Conservation (phyloP, 2,888 invertebrate species). For the Sepiola atlantica region DNA sequence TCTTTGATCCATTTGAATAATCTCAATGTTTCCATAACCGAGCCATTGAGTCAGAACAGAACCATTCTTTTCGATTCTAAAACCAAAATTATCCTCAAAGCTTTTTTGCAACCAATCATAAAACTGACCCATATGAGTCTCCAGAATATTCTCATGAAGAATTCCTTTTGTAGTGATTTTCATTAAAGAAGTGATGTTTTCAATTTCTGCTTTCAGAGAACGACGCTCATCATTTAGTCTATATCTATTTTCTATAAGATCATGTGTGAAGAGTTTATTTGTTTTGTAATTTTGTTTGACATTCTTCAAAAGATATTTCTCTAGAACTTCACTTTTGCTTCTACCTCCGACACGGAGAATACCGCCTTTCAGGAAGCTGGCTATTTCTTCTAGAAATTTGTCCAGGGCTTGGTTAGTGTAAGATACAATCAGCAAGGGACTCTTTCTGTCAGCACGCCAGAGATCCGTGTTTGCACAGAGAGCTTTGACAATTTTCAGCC, state of each 20-base stretch:
- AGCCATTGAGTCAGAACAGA: slow-evolving; percentile 46
- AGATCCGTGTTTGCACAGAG: slow-evolving; percentile 79
- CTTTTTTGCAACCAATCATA: neutral
- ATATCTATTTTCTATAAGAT: slow-evolving; percentile 48
- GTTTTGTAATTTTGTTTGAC: neutral
- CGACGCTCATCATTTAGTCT: slow-evolving; percentile 55
- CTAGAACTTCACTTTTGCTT: slow-evolving; percentile 60
- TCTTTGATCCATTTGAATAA: neutral
- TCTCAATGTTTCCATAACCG: slow-evolving; percentile 43
- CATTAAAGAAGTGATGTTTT: slow-evolving; percentile 54
- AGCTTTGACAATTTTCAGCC: slow-evolving; percentile 82
- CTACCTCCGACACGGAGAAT: slow-evolving; percentile 69
- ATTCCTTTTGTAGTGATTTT: slow-evolving; percentile 60
- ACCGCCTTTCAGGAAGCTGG: slow-evolving; percentile 59
- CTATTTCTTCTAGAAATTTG: slow-evolving; percentile 74
- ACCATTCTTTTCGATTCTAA: neutral
- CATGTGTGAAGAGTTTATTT: neutral
- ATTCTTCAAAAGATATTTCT: slow-evolving; percentile 55
- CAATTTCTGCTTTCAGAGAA: slow-evolving; percentile 54
- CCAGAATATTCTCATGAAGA: slow-evolving; percentile 60
- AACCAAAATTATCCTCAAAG: neutral
- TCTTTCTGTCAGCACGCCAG: slow-evolving; percentile 70
- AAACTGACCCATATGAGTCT: slow-evolving; percentile 50
- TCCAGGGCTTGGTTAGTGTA: slow-evolving; percentile 75
- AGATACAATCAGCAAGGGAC: slow-evolving; percentile 72